Conservation (phyloP, 1,140 invertebrate genomes). For the Micrasema longulum region DNA sequence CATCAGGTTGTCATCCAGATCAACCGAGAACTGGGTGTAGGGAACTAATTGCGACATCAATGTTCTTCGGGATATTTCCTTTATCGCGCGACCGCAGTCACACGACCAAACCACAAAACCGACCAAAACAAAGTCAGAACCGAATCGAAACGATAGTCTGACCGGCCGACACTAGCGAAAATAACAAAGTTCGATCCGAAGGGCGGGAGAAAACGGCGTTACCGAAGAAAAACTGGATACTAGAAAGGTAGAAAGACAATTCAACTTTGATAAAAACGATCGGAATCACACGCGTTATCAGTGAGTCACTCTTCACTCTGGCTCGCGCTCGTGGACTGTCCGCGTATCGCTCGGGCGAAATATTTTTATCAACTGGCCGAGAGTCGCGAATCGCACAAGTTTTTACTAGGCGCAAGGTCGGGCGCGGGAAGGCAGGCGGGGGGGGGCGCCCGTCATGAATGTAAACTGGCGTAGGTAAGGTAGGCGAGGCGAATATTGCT, state of each 20-base stretch:
- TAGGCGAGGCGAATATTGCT: no score
- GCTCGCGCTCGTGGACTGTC: background rate
- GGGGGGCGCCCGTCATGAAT: constrained; percentile 1
- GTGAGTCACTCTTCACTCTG: constrained; percentile 27
- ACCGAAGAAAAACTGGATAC: no score
- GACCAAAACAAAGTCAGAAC: constrained; percentile 1
- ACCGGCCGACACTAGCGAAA: background rate
- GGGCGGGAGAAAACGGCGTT: no score
- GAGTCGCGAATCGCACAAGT: constrained; percentile 42
- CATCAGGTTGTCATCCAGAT: constrained; percentile 67
- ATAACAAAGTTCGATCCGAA: background rate
- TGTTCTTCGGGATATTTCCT: background rate
- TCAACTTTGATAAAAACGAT: background rate
- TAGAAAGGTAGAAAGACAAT: background rate
- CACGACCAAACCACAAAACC: constrained; percentile 19
- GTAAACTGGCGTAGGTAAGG: background rate
- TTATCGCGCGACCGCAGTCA: background rate
- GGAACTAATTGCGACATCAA: constrained; percentile 69
- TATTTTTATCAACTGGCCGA: constrained; percentile 45
- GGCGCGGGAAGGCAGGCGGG: background rate
- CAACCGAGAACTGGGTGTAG: constrained; percentile 62
- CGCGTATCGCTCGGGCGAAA: constrained; percentile 8
- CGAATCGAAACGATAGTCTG: background rate
- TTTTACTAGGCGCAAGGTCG: constrained; percentile 44
- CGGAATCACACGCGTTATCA: constrained; percentile 26